Evolutionary conservation across 2,888 invertebrate species (phyloP), one percentile per base, ranked within the genome.

Genomic region (Rhagonycha fulva): DNA sequence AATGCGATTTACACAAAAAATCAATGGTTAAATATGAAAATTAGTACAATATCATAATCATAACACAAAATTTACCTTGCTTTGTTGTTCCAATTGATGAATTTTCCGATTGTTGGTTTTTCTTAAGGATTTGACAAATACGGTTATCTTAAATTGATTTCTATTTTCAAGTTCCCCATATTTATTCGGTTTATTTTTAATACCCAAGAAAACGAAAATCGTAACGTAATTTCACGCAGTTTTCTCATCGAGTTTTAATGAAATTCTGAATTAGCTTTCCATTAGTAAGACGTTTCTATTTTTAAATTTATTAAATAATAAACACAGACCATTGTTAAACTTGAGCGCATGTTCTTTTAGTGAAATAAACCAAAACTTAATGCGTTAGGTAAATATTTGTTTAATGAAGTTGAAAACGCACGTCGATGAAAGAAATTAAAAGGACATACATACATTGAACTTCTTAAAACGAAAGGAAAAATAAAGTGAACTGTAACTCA

Each of bases 271-370:
- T 47, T 47, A 47, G 47, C 47, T 47, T 47, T 47, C 47, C 47
- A 47, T 47, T 47, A 47, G 47, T 47, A n/a, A n/a, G n/a, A 62
- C 24, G 19, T 62, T 70, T 70, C 76, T 76, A 76, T 76, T 76
- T 73, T 72, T 76, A 76, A 76, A 66, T 67, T 47, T 47, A n/a
- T n/a, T 70, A 62, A 76, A 74, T 72, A 68, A 73, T 70, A 72
- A 76, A 70, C 70, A 76, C 70, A 73, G 68, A 68, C 69, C 62
- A 76, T 76, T 76, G 76, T 76, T 76, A 30, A 76, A 70, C 28
- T 47, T 76, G 24, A 14, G 32, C 68, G 61, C 62, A 32, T 75
- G 62, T 68, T 62, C 5, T n/a, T 47, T 47, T n/a, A 0, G 47
- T 47, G 47, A 47, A 47, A 47, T 47, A 47, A 47, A 47, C 47